These are phyloP conservation scores for Leptopilina syphax DNA, from an alignment of 2,888 invertebrate species.

Conservation along the genomic window DNA sequence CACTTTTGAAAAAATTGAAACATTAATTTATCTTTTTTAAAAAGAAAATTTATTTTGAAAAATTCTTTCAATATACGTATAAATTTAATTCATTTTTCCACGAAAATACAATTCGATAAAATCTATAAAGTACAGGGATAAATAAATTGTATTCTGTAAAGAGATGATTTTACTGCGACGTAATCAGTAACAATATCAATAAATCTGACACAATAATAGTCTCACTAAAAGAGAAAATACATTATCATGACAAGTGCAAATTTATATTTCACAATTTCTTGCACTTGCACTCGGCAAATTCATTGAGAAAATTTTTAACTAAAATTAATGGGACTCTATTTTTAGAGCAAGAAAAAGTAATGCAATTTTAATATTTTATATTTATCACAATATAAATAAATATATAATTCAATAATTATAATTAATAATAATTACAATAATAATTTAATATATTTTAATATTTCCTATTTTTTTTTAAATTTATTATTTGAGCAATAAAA, in stretches of 20 bases:
- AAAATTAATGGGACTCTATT: not conserved
- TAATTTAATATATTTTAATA: too few species aligned
- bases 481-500: not conserved
- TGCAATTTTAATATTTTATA: too few species aligned
- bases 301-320: constrained; percentile 6
- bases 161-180: constrained; percentile 28
- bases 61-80: not conserved
- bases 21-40: too few species aligned
- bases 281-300: not conserved
- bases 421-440: too few species aligned
- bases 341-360: too few species aligned
- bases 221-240: constrained; percentile 1
- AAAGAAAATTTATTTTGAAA: not conserved
- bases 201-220: constrained; percentile 25
- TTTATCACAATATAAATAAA: too few species aligned
- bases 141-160: constrained; percentile 26
- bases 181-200: constrained; percentile 22
- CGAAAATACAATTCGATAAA: constrained; percentile 5
- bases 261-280: constrained; percentile 8
- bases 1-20: too few species aligned
- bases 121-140: constrained; percentile 10
- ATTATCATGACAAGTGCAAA: constrained; percentile 13
- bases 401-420: too few species aligned
- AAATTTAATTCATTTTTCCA: not conserved
- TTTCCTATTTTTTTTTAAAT: too few species aligned